These are phyloP conservation scores for Oryzias celebensis DNA, from an alignment of 2,113 vertebrate species.

Conservation along the genomic window DNA sequence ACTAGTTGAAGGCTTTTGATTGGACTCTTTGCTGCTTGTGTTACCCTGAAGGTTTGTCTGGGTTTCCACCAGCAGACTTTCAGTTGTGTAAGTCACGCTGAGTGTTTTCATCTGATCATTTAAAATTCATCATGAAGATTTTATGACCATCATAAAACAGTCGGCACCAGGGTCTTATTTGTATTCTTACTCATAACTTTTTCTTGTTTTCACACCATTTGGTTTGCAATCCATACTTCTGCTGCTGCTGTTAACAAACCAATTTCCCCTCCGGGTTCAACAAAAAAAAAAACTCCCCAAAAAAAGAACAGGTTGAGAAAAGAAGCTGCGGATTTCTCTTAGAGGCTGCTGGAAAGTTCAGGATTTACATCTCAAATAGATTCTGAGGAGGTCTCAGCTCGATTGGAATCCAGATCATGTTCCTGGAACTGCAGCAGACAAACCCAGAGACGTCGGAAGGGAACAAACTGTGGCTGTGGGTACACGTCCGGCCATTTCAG, in stretches of 20 bases:
- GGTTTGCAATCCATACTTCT: conserved; percentile 23
- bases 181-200: conserved; percentile 33
- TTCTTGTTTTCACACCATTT: conserved; percentile 1
- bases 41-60: neutral
- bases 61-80: conserved; percentile 16
- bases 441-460: neutral
- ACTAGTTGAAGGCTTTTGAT: neutral
- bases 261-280: conserved; percentile 28
- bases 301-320: conserved; percentile 1
- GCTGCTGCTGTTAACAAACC: conserved; percentile 51
- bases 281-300: conserved; percentile 26
- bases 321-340: neutral
- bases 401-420: conserved; percentile 18
- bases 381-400: neutral
- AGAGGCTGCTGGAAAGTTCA: conserved; percentile 9
- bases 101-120: conserved; percentile 35
- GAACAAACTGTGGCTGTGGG: neutral
- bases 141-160: conserved; percentile 27
- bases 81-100: conserved; percentile 11
- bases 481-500: neutral
- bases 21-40: conserved; percentile 1
- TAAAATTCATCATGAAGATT: conserved; percentile 43
- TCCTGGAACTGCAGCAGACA: conserved; percentile 1
- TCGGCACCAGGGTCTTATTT: conserved; percentile 31
- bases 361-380: conserved; percentile 28